Conservation (phyloP, 2,797 vertebrate species). For the Todus mexicanus region DNA sequence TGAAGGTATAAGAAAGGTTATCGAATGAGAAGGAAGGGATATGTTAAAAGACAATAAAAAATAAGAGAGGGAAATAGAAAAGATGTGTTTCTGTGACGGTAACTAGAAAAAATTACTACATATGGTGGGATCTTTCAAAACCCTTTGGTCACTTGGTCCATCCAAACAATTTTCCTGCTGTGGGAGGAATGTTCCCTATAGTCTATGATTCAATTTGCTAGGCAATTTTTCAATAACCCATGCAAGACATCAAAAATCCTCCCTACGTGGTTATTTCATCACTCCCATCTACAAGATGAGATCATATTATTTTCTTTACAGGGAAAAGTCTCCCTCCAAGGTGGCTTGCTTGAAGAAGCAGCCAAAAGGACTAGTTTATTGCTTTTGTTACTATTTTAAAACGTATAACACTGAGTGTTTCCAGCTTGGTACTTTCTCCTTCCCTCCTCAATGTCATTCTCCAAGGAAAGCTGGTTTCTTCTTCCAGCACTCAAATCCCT, state of each 20-base stretch:
- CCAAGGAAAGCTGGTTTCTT: neutral
- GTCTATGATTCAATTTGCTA: neutral
- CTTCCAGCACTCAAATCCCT: neutral
- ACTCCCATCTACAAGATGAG: neutral
- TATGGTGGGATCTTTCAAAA: neutral
- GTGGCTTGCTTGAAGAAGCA: neutral
- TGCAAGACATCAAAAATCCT: neutral
- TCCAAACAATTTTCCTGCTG: neutral
- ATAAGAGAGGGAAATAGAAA: neutral
- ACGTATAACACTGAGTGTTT: neutral
- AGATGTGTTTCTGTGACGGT: neutral
- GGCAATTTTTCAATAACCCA: neutral
- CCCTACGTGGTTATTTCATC: constrained; percentile 7
- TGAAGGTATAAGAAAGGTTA: neutral
- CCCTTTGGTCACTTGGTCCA: neutral
- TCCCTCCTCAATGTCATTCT: neutral
- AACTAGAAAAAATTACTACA: neutral
- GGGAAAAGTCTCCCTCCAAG: neutral
- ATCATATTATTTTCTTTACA: neutral
- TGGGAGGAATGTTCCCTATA: neutral
- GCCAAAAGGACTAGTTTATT: constrained; percentile 8
- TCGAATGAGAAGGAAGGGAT: neutral
- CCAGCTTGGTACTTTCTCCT: neutral
- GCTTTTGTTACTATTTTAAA: neutral
- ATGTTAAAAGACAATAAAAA: constrained; percentile 25